These are phyloP conservation scores for Hanleya hanleyi DNA, from an alignment of 2,888 invertebrate genomes.

Conservation along the genomic window DNA sequence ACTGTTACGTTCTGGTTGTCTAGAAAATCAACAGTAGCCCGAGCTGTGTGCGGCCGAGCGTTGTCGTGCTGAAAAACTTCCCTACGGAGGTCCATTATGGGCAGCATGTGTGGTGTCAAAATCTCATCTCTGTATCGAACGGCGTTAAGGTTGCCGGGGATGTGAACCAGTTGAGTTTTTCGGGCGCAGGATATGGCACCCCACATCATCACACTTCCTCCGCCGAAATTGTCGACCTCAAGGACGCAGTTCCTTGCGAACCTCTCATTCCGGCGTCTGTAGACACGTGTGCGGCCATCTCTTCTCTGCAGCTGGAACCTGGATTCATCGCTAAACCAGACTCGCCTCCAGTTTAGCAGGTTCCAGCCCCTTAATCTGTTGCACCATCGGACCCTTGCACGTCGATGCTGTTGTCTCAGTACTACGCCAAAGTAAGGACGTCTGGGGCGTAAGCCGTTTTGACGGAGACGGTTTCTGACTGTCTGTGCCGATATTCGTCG, in stretches of 20 bases:
- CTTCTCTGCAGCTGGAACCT: not conserved
- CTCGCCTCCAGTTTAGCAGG: not conserved
- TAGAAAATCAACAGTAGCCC: conserved; percentile 17
- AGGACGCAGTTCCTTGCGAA: conserved; percentile 15
- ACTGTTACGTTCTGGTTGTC: conserved; percentile 19
- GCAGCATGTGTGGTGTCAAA: conserved; percentile 19
- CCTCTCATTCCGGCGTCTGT: conserved; percentile 13
- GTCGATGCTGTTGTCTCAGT: not conserved
- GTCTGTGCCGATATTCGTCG: conserved; percentile 5
- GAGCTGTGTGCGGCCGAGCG: conserved; percentile 25
- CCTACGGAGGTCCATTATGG: conserved; percentile 13
- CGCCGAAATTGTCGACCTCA: conserved; percentile 24
- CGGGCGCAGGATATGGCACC: not conserved
- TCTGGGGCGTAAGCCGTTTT: conserved; percentile 2
- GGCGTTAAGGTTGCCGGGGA: conserved; percentile 24
- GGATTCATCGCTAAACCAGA: not conserved
- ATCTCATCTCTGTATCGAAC: conserved; percentile 14
- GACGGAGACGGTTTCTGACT: not conserved
- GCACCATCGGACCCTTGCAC: not conserved
- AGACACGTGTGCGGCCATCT: conserved; percentile 20
- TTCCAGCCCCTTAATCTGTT: not conserved
- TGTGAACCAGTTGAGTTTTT: not conserved
- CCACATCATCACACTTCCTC: conserved; percentile 35
- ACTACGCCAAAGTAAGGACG: not conserved
- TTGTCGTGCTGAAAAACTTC: conserved; percentile 35